Conservation (phyloP, 2,797 vertebrate genomes). For the Hozukius guyotensis region DNA sequence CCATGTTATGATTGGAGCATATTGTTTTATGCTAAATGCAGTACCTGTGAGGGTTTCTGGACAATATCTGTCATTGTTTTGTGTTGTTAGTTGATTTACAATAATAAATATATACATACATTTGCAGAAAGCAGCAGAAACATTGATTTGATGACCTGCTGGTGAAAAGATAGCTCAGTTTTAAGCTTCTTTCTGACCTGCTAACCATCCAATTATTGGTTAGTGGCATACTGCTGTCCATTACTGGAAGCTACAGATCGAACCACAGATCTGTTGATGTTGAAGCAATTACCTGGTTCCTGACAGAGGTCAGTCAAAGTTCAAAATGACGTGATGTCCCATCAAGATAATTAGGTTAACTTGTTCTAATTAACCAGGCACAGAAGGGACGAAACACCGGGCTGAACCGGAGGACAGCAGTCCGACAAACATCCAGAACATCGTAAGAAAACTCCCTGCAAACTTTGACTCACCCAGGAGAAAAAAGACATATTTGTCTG, state of each 20-base stretch:
- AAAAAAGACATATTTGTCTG: not conserved
- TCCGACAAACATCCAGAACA: not conserved
- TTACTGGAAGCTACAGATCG: constrained; percentile 5
- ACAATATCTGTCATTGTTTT: too few species aligned
- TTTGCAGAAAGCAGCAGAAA: too few species aligned
- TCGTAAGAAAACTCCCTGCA: not conserved
- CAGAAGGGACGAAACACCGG: not conserved
- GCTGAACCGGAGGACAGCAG: constrained; percentile 6
- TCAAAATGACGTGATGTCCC: constrained; percentile 6
- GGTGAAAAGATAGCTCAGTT: not conserved
- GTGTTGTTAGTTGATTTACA: too few species aligned
- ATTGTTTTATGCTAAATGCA: too few species aligned
- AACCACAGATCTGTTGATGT: constrained; percentile 21
- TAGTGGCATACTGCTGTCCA: not conserved
- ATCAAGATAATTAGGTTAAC: constrained; percentile 46
- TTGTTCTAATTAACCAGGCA: constrained; percentile 32
- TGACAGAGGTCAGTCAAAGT: constrained; percentile 41
- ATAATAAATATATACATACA: too few species aligned
- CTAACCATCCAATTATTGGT: not conserved
- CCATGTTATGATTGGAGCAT: fast-evolving
- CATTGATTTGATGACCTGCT: not conserved
- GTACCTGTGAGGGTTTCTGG: too few species aligned
- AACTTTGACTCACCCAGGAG: not conserved
- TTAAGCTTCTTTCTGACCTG: not conserved
- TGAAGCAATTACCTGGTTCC: constrained; percentile 41